A percentile compares a stretch with the other conserved stretches of the same genome.
Evolutionary conservation across 2,888 invertebrate genomes (phyloP).

Genomic region (Macroteleia sp.): DNA sequence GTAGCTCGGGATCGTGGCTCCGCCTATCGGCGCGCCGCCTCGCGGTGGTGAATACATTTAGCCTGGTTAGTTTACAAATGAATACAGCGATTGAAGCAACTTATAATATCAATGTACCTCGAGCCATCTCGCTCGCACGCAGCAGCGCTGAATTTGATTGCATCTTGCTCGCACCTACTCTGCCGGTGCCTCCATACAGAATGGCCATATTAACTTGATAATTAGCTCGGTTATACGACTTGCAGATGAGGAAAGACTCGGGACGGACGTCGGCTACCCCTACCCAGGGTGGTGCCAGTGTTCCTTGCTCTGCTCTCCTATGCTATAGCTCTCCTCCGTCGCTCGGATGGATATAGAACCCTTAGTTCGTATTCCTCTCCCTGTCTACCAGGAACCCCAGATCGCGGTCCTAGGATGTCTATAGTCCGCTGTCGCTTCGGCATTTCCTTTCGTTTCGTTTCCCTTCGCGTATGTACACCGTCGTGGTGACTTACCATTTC

Average conservation of each 20-base stretch:
- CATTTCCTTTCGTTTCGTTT: slow-evolving; percentile 67
- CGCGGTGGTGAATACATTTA: slow-evolving; percentile 84
- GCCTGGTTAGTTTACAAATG: slow-evolving; percentile 88
- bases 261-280: slow-evolving; percentile 84
- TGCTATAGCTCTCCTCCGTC: slow-evolving; percentile 77
- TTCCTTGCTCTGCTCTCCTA: slow-evolving; percentile 82
- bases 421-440: slow-evolving; percentile 61
- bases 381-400: slow-evolving; percentile 81
- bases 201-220: slow-evolving; percentile 95
- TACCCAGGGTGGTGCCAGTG: slow-evolving; percentile 83
- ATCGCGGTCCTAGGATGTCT: slow-evolving; percentile 65
- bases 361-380: slow-evolving; percentile 83
- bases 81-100: slow-evolving; percentile 89
- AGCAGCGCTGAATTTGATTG: slow-evolving; percentile 72
- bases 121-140: slow-evolving; percentile 81
- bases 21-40: slow-evolving; percentile 83
- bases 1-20: slow-evolving; percentile 81
- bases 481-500: slow-evolving; percentile 72
- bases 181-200: slow-evolving; percentile 87
- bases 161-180: slow-evolving; percentile 76
- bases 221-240: slow-evolving; percentile 95
- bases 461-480: slow-evolving; percentile 64
- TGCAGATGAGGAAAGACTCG: slow-evolving; percentile 90
- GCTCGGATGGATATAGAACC: slow-evolving; percentile 81
- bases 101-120: slow-evolving; percentile 86